Conservation (phyloP, 1,140 invertebrate genomes). For the Nylanderia fulva region DNA sequence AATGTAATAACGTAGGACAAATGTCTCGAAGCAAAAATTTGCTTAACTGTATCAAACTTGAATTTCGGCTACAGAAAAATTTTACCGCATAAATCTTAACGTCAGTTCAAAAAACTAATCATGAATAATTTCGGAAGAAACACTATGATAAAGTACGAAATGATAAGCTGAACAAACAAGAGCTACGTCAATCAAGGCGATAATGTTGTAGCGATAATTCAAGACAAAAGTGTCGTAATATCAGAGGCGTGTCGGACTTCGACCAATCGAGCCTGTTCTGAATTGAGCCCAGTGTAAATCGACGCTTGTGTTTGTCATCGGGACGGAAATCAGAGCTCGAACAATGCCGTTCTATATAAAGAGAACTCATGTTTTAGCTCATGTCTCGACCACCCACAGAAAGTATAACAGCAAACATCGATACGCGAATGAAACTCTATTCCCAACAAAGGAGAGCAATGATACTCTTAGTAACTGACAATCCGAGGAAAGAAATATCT, state of each 20-base stretch:
- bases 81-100: neutral
- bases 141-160: neutral
- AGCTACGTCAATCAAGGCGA: neutral
- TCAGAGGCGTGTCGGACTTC: conserved; percentile 24
- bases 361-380: conserved; percentile 51
- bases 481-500: conserved; percentile 32
- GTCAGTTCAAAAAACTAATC: neutral
- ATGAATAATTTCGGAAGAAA: neutral
- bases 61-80: neutral
- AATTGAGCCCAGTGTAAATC: conserved; percentile 1
- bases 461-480: conserved; percentile 12
- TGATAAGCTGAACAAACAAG: neutral
- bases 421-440: conserved; percentile 49
- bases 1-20: neutral
- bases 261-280: conserved; percentile 15
- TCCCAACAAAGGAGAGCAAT: conserved; percentile 23
- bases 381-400: conserved; percentile 41
- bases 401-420: conserved; percentile 43
- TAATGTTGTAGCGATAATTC: conserved; percentile 25
- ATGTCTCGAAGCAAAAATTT: neutral
- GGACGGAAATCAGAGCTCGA: conserved; percentile 44
- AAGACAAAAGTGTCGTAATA: neutral
- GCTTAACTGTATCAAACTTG: neutral
- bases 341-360: conserved; percentile 38
- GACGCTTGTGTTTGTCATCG: conserved; percentile 33